These are phyloP conservation scores for Sebastiscus albofasciatus DNA, from an alignment of 2,797 vertebrate species.

Conservation along the genomic window DNA sequence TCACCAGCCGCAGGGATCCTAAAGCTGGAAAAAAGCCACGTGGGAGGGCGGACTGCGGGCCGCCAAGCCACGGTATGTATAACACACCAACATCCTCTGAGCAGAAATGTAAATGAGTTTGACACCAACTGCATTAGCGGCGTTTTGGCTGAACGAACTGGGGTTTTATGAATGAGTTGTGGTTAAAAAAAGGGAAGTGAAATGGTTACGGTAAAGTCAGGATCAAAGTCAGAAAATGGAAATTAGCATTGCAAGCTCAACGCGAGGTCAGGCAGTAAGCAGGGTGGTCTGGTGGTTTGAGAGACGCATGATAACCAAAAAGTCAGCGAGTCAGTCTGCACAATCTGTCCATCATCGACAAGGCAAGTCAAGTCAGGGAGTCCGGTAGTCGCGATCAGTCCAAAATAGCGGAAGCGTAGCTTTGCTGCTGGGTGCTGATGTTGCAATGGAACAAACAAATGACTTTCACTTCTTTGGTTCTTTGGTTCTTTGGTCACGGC, in stretches of 20 bases:
- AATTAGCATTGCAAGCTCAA: constrained; percentile 5
- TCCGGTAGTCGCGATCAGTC: too few relatives aligned
- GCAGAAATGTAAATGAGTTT: constrained; percentile 20
- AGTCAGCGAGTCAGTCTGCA: background rate
- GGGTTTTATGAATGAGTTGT: constrained; percentile 16
- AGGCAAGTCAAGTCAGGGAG: background rate
- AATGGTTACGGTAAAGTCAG: background rate
- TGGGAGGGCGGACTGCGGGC: background rate
- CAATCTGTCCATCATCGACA: background rate
- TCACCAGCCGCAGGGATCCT: constrained; percentile 10
- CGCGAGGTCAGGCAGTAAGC: background rate
- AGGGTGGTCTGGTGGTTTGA: constrained; percentile 24
- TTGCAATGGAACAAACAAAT: too few relatives aligned
- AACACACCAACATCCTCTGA: background rate
- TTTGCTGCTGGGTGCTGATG: too few relatives aligned
- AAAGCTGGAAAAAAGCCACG: constrained; percentile 3
- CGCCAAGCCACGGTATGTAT: background rate
- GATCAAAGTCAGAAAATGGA: constrained; percentile 26
- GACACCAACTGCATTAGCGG: constrained; percentile 4
- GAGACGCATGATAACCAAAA: background rate
- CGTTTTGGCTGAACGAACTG: background rate
- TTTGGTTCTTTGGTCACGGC: background rate
- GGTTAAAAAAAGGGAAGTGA: constrained; percentile 11
- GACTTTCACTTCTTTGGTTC: background rate
- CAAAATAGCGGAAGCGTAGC: too few relatives aligned